Evolutionary conservation across 2,797 vertebrate genomes (phyloP).

Genomic region (Crocodylus rhombifer): DNA sequence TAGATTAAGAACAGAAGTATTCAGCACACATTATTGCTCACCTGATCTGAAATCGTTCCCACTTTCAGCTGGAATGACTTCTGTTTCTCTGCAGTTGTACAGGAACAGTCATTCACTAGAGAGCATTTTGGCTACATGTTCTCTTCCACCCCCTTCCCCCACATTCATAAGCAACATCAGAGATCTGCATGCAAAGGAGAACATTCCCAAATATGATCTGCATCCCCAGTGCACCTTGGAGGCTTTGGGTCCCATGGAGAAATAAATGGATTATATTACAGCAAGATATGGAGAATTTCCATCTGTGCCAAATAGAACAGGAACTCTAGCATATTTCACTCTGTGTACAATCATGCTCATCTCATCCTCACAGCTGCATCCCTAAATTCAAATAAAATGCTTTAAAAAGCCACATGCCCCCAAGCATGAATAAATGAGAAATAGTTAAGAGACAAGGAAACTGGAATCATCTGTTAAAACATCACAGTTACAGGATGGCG

Average conservation of each 20-base stretch:
- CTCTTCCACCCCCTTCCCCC: conserved; percentile 6
- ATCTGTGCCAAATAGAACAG: conserved; percentile 6
- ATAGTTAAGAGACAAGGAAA: not conserved
- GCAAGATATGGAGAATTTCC: conserved; percentile 34
- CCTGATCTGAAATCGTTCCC: conserved; percentile 52
- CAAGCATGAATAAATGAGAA: conserved; percentile 10
- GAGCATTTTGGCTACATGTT: conserved; percentile 41
- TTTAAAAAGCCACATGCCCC: not conserved
- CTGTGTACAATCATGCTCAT: not conserved
- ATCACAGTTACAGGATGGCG: not conserved
- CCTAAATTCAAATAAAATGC: not conserved
- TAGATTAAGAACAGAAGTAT: conserved; percentile 9
- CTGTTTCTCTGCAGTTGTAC: conserved; percentile 63
- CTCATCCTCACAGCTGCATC: not conserved
- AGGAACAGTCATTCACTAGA: conserved; percentile 62
- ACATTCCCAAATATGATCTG: conserved; percentile 46
- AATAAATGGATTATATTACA: conserved; percentile 48
- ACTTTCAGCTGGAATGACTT: conserved; percentile 26
- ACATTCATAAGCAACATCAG: conserved; percentile 56
- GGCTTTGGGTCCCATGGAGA: conserved; percentile 48
- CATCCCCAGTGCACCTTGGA: conserved; percentile 24
- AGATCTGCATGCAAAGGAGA: conserved; percentile 44
- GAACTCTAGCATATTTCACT: conserved; percentile 17
- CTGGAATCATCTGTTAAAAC: not conserved
- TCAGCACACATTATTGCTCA: conserved; percentile 42